Base-by-base conservation (phyloP, 2,888 invertebrate species). In the Troilus luridus region DNA sequence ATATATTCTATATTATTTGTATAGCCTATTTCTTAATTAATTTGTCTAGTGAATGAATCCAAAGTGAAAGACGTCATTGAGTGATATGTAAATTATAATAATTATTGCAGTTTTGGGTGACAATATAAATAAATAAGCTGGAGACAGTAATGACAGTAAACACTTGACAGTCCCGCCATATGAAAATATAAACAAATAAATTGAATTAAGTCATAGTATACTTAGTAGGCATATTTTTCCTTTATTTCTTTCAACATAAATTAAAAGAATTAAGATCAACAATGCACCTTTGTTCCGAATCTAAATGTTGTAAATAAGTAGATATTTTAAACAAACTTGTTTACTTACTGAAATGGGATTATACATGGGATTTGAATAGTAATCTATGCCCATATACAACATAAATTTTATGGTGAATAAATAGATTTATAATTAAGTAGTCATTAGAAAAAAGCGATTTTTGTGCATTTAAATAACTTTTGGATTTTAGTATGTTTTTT, bases 151-250 rank as follows among this genome's bases (percentile, higher is more conserved):
- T 77, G 72, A 77, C 72, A 77, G 72, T 41, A 77, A 8, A 5
- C 14, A 41, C 27, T 77, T 77, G 27, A 67, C 14, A 77, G 72
- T 77, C 72, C 17, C 72, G 9, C 72, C 41, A 77, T 17, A 77
- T 41, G 27, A 14, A 77, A 24, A 62, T 21, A 62, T 21, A 21
- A 64, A 72, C 0, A 67, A 67, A 9, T 9, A 0, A 67, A 24
- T 41, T 77, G 72, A 19, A 77, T 77, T 77, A 77, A 41, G 12
- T 21, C 41, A 77, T 77, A 77, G 27, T 41, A 27, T 77, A 77
- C 72, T 58, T 85, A 85, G 85, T 85, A 85, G 85, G 85, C 85
- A 85, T n/a, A 56, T 85, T 85, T 85, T 85, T 85, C 85, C 85
- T 85, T 56, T 14, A 11, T 85, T 85, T n/a, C 14, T 27, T 81